Evolutionary conservation across 2,113 vertebrate genomes (phyloP).

Genomic region (Panurus biarmicus): DNA sequence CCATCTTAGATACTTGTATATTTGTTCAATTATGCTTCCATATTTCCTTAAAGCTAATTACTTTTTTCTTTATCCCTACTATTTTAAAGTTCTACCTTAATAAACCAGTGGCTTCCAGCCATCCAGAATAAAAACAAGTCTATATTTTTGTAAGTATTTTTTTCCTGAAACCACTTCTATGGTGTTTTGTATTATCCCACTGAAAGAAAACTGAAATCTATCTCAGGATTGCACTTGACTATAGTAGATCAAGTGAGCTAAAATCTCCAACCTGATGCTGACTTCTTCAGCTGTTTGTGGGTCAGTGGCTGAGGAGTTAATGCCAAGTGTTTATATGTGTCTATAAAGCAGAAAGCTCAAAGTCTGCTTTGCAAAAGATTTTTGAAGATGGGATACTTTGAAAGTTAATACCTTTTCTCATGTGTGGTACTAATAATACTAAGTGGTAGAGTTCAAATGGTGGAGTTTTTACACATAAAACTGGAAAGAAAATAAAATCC

Average conservation of each 20-base stretch:
- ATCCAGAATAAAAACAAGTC: neutral
- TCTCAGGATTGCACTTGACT: neutral
- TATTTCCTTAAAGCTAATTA: neutral
- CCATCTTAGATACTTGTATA: neutral
- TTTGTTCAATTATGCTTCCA: neutral
- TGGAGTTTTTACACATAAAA: neutral
- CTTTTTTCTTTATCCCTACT: neutral
- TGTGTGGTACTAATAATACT: neutral
- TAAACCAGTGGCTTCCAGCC: neutral
- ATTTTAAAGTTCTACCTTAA: neutral
- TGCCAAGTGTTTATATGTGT: neutral
- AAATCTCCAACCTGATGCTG: neutral
- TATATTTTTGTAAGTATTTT: neutral
- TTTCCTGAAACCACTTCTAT: neutral
- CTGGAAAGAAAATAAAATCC: neutral
- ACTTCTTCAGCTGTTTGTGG: neutral
- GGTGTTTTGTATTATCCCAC: neutral
- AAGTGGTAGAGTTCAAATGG: neutral
- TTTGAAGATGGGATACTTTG: neutral
- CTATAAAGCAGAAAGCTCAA: neutral
- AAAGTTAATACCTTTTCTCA: neutral
- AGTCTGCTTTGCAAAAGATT: neutral
- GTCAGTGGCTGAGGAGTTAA: neutral
- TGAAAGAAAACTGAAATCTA: neutral
- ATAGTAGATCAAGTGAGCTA: neutral